Base-by-base conservation (phyloP, 2,888 invertebrate genomes). In the Theristus sp. region DNA sequence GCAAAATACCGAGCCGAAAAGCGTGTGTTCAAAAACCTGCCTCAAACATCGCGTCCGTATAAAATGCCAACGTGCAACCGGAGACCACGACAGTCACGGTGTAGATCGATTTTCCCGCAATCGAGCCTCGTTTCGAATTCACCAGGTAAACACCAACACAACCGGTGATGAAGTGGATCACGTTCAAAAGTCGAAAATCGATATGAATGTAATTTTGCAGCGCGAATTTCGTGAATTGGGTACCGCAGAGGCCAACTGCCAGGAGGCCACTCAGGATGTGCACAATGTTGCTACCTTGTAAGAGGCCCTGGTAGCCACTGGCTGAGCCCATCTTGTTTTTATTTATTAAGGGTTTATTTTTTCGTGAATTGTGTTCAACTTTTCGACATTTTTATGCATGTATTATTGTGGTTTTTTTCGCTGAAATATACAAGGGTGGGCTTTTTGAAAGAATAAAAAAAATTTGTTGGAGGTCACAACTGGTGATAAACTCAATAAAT, bases 61-160 rank as follows among this genome's bases (percentile, higher is more conserved):
- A 72, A 63, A 72, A 72, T 24, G 69, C 67, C 6, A 68, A 68
- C 1, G 70, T 68, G 26, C 67, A 64, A 22, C 70, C 65, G 29
- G 69, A 69, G 31, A 73, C 63, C 22, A 66, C 67, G 20, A 71
- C 62, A 1, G 68, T 68, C 0, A 71, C 65, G 22, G 64, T 64
- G 62, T 72, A 72, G 1, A 73, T 62, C 0, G 69, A 65, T 60
- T 72, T 72, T 10, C 70, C 68, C 6, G 71, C 68, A 56, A 73
- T 70, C 38, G 67, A 68, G n/a, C 73, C 73, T 57, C 69, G 69
- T 52, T 69, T 70, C n/a, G 66, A 64, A 52, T 62, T 60, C 30
- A 73, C 66, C 30, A 71, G 70, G 60, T 69, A 69, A 46, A 71
- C 64, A n/a, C 62, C 62, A 6, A 58, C 53, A n/a, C 17, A 58